Evolutionary conservation across 2,113 vertebrate genomes (phyloP).

Genomic region (Rhagologus leucostigma): DNA sequence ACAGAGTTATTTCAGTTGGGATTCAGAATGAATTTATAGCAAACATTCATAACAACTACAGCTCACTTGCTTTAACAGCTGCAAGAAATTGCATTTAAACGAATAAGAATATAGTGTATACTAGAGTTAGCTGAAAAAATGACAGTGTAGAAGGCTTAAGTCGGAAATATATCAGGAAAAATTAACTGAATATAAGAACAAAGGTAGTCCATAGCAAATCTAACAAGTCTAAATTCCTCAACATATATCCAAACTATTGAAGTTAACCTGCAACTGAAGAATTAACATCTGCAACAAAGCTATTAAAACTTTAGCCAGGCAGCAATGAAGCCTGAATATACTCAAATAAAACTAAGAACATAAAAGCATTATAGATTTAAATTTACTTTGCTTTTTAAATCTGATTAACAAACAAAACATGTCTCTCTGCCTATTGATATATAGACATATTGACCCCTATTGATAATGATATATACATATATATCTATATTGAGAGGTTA

Average conservation of each 20-base stretch:
- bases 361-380: neutral
- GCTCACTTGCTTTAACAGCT: neutral
- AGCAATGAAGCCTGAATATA: neutral
- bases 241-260: neutral
- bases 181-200: neutral
- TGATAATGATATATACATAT: neutral
- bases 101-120: neutral
- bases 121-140: neutral
- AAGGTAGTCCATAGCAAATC: neutral
- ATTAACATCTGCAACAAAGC: neutral
- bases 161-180: neutral
- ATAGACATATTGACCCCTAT: rapidly evolving
- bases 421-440: neutral
- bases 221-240: neutral
- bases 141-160: neutral
- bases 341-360: neutral
- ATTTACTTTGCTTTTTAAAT: neutral
- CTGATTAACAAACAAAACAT: neutral
- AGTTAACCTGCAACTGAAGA: neutral
- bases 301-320: neutral
- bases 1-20: neutral
- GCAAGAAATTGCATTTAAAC: neutral
- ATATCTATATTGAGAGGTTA: neutral
- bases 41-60: neutral
- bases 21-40: neutral